Evolutionary conservation across 1,140 invertebrate genomes (phyloP).

Genomic region (Bombus balteatus): DNA sequence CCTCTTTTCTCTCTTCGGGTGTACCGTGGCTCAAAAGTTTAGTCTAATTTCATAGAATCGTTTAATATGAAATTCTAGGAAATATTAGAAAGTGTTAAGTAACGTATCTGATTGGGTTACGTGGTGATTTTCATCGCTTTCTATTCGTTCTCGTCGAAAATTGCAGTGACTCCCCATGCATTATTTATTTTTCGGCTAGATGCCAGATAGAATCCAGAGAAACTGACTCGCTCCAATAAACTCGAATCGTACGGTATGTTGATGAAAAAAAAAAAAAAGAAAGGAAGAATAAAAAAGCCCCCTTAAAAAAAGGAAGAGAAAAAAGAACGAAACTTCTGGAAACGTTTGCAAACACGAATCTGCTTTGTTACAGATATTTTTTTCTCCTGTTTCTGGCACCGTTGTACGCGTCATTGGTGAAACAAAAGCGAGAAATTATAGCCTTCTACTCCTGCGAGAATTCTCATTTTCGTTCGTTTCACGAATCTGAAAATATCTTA

Average conservation of each 20-base stretch:
- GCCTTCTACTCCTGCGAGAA: not conserved
- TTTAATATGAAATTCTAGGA: not conserved
- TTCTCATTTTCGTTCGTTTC: not conserved
- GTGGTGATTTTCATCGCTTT: constrained; percentile 8
- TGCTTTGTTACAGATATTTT: not conserved
- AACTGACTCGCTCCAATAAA: not conserved
- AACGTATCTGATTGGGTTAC: not conserved
- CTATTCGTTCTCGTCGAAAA: not conserved
- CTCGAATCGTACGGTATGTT: not conserved
- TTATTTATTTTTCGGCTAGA: not conserved
- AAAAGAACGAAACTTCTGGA: not conserved
- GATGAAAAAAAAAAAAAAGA: not conserved
- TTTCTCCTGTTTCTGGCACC: not conserved
- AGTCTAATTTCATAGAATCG: not conserved
- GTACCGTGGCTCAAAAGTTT: not conserved
- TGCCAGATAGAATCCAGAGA: not conserved
- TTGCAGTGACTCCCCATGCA: not conserved
- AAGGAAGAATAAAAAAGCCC: not conserved
- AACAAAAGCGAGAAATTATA: not conserved
- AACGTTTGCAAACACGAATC: not conserved
- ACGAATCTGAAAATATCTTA: not conserved
- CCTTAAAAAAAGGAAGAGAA: not conserved
- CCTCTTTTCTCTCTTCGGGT: fast-evolving
- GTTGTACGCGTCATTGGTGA: not conserved
- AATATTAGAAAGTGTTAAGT: constrained; percentile 1